Percentiles rank a stretch among this genome's conserved stretches.
Evolutionary conservation across 1,140 invertebrate genomes (phyloP).

Genomic region (Panagrolaimus sp.): DNA sequence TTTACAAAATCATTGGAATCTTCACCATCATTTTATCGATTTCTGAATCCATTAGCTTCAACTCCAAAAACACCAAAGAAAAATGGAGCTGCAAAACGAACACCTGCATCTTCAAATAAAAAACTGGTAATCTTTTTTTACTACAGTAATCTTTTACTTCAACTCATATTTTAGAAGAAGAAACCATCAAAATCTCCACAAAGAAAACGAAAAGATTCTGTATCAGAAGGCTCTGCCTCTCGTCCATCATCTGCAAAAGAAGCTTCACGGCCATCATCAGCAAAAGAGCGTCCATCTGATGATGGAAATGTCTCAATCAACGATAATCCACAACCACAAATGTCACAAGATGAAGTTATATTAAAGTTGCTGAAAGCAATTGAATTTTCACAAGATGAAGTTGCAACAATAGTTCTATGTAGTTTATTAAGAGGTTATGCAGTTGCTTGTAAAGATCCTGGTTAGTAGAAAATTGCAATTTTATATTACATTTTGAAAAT

Average conservation of each 20-base stretch:
- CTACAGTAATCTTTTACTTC: too few relatives aligned
- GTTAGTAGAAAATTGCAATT: not conserved
- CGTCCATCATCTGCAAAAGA: too few relatives aligned
- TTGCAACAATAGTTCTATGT: slow-evolving; percentile 22
- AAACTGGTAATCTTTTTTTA: not conserved
- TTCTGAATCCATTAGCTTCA: not conserved
- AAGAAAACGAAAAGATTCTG: too few relatives aligned
- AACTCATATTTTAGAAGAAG: too few relatives aligned
- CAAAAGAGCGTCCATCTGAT: too few relatives aligned
- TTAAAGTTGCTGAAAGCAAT: not conserved
- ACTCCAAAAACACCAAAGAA: not conserved
- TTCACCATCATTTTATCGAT: slow-evolving; percentile 1
- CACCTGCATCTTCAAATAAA: not conserved
- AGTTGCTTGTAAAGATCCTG: slow-evolving; percentile 10
- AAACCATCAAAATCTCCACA: too few relatives aligned
- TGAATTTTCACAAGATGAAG: slow-evolving; percentile 20
- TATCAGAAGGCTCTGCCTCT: too few relatives aligned
- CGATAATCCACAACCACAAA: too few relatives aligned
- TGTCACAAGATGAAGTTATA: not conserved
- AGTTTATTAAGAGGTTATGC: slow-evolving; percentile 25
- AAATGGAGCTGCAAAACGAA: not conserved
- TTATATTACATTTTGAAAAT: slow-evolving; percentile 10
- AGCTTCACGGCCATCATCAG: too few relatives aligned
- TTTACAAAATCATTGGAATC: not conserved
- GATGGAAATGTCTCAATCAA: too few relatives aligned